Conservation (phyloP, 1,140 invertebrate genomes). For the Cydia amplana region DNA sequence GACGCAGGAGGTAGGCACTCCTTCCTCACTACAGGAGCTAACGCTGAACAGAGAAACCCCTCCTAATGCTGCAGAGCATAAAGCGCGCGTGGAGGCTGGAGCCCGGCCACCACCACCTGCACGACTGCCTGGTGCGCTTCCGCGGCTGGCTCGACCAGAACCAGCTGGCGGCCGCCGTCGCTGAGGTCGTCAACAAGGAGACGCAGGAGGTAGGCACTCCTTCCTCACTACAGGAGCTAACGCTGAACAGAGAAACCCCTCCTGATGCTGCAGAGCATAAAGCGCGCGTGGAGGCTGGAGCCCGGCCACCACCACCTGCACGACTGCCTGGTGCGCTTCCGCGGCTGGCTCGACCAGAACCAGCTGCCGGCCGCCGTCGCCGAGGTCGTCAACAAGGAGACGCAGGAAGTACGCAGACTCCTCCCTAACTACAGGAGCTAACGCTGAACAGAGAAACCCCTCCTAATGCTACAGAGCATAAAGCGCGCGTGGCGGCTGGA, state of each 20-base stretch:
- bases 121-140: constrained; percentile 91
- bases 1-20: constrained; percentile 79
- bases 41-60: too few species aligned
- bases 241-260: too few species aligned
- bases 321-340: constrained; percentile 90
- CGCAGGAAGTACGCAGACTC: constrained; percentile 76
- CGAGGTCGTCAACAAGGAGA: constrained; percentile 88
- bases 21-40: constrained; percentile 44
- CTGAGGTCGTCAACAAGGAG: too few species aligned
- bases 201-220: too few species aligned
- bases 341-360: constrained; percentile 78
- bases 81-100: too few species aligned
- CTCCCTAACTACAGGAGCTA: constrained; percentile 75
- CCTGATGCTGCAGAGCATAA: too few species aligned
- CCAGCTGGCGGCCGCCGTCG: too few species aligned
- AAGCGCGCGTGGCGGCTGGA: too few species aligned
- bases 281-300: too few species aligned
- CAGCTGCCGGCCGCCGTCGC: constrained; percentile 82
- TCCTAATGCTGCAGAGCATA: too few species aligned
- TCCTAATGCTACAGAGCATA: too few species aligned
- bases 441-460: too few species aligned
- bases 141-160: constrained; percentile 48
- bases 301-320: constrained; percentile 91
- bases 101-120: constrained; percentile 88
- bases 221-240: constrained; percentile 80